Base-by-base conservation (phyloP, 1,140 invertebrate species). In the Pseudoatta argentina region DNA sequence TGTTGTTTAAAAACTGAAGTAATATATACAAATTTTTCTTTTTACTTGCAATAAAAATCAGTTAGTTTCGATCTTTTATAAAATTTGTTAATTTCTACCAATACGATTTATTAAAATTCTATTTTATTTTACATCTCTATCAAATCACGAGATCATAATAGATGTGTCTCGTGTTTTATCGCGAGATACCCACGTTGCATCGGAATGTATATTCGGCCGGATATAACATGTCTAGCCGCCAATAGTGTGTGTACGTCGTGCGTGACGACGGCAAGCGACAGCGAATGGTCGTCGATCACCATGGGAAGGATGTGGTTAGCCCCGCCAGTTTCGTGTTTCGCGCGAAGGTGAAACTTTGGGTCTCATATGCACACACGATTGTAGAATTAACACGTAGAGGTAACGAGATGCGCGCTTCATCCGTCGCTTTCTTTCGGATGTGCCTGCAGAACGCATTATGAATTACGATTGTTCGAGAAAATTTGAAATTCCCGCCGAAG, bases 241-340 rank as follows among this genome's bases (percentile, higher is more conserved):
- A 64, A 44, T 55, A 55, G 67, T 73, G 67, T 82, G 86, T 67
- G 89, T 81, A 77, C 73, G 77, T 91, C 86, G 89, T 88, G 85
- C 83, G 81, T 88, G 86, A 88, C 82, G 73, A 72, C 72, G 78
- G 72, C 73, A 71, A 86, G 75, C 77, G 77, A 81, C 75, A 59
- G 72, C 69, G 89, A 88, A 91, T 88, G 88, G 86, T 86, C 82
- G 64, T 44, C 75, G 78, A 67, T 77, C 71, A 53, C 77, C n/a
- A 77, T 82, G 89, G 87, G 59, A 90, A 91, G 89, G 89, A 91
- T 91, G 89, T 86, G 89, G 89, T 90, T 86, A 90, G 89, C 89
- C 89, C 82, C 89, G 59, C 82, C 24, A 91, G 89, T 90, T 91
- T 91, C 89, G 64, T 85, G 78, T 91, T 91, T 90, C 89, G 73